These are phyloP conservation scores for Mesembrinibis cayennensis DNA, from an alignment of 2,113 vertebrate genomes.

Conservation along the genomic window DNA sequence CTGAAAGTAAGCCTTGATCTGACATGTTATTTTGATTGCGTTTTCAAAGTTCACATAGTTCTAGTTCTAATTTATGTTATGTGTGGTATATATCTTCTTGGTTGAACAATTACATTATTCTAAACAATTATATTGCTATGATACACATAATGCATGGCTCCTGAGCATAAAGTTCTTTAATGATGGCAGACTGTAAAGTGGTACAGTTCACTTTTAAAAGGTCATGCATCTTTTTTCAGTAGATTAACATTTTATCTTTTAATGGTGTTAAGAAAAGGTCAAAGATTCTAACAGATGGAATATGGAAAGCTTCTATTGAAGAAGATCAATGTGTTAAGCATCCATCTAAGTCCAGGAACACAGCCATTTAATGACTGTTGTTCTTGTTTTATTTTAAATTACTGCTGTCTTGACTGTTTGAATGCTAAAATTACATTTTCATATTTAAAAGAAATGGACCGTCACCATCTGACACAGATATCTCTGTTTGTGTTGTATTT, in stretches of 20 bases:
- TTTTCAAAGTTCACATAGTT: constrained; percentile 35
- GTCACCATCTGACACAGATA: constrained; percentile 6
- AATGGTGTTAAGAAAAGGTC: constrained; percentile 81
- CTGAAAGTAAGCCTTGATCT: not conserved
- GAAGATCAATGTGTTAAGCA: constrained; percentile 72
- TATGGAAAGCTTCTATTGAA: constrained; percentile 74
- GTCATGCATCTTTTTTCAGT: constrained; percentile 86
- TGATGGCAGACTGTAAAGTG: constrained; percentile 35
- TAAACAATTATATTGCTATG: constrained; percentile 61
- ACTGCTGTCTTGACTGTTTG: not conserved
- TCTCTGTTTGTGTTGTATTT: constrained; percentile 25
- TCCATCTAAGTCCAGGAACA: constrained; percentile 66
- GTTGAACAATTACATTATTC: constrained; percentile 57
- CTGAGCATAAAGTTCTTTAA: constrained; percentile 60
- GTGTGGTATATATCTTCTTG: not conserved
- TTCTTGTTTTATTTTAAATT: constrained; percentile 55
- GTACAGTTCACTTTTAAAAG: constrained; percentile 80
- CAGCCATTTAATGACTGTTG: constrained; percentile 53
- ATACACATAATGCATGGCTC: constrained; percentile 54
- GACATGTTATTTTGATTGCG: constrained; percentile 27
- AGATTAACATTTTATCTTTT: constrained; percentile 86
- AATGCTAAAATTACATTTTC: constrained; percentile 26
- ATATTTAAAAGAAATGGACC: constrained; percentile 20
- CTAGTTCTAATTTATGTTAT: constrained; percentile 38
- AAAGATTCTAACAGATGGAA: constrained; percentile 78